phyloP scores from a whole-genome alignment of 2,888 invertebrate species.

The Cryptus viduatorius region DNA sequence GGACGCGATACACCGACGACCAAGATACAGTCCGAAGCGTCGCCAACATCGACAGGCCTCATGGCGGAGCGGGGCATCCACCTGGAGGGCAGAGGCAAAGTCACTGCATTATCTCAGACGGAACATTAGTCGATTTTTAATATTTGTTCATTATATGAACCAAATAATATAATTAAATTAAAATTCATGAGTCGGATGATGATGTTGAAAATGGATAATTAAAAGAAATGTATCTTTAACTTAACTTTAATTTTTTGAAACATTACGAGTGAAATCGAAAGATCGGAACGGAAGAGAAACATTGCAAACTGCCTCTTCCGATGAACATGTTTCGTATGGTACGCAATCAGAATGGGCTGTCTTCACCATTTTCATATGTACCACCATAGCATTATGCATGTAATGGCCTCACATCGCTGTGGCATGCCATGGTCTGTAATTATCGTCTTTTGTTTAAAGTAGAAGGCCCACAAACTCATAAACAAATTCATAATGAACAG shows the following conservation, averaged over 20 bases:
- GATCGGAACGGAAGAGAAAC: too few relatives aligned
- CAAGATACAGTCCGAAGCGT: slow-evolving; percentile 93
- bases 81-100: slow-evolving; percentile 85
- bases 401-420: too few relatives aligned
- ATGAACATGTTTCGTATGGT: too few relatives aligned
- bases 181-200: too few relatives aligned
- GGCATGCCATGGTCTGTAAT: background rate
- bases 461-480: background rate
- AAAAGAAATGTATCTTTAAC: too few relatives aligned
- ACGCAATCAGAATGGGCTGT: too few relatives aligned
- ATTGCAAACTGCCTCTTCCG: too few relatives aligned
- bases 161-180: background rate
- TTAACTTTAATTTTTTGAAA: too few relatives aligned
- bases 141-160: background rate
- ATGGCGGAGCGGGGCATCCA: slow-evolving; percentile 94
- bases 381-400: too few relatives aligned
- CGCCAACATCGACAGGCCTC: slow-evolving; percentile 92
- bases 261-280: too few relatives aligned
- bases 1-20: slow-evolving; percentile 94
- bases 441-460: background rate
- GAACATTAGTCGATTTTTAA: background rate
- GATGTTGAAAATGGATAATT: too few relatives aligned
- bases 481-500: background rate
- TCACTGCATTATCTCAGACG: slow-evolving; percentile 20
- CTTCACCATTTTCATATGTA: too few relatives aligned